These are phyloP conservation scores for Temnopleurus reevesii DNA, from an alignment of 53 echinoderm and acorn worm species.

Conservation along the genomic window DNA sequence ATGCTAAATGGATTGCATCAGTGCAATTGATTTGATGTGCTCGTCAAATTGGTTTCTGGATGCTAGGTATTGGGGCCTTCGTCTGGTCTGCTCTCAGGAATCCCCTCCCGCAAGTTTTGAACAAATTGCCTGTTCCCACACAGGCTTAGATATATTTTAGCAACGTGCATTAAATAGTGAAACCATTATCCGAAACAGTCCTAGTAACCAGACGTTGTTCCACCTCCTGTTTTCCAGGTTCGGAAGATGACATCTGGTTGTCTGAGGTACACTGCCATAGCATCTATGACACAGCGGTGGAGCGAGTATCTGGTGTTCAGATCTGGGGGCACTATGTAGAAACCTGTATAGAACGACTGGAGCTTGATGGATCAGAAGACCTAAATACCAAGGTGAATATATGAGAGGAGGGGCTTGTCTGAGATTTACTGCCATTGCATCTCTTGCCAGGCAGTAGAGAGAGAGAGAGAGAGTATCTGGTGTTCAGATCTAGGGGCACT, in stretches of 20 bases:
- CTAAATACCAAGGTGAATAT: constrained; percentile 67
- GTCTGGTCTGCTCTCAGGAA: no score
- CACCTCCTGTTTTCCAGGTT: background rate
- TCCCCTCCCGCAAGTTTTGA: no score
- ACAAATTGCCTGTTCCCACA: no score
- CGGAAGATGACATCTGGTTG: constrained; percentile 17
- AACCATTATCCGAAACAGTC: no score
- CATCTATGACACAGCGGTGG: constrained; percentile 71
- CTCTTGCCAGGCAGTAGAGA: constrained; percentile 69
- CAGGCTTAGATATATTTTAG: no score
- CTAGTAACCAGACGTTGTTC: background rate
- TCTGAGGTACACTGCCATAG: constrained; percentile 73
- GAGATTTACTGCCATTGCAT: constrained; percentile 75
- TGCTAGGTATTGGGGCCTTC: no score
- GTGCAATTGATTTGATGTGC: no score
- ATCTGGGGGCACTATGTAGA: constrained; percentile 80
- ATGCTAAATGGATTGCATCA: no score
- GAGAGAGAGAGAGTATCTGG: constrained; percentile 64
- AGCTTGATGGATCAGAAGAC: constrained; percentile 57
- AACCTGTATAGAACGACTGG: constrained; percentile 75
- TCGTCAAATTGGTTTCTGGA: no score
- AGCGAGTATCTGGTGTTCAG: constrained; percentile 57
- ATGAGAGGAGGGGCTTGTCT: no score
- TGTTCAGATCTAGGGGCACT: constrained; percentile 74
- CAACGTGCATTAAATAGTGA: no score